These are phyloP conservation scores for Drosophila lacertosa DNA, from an alignment of 1,140 invertebrate species.

Conservation along the genomic window DNA sequence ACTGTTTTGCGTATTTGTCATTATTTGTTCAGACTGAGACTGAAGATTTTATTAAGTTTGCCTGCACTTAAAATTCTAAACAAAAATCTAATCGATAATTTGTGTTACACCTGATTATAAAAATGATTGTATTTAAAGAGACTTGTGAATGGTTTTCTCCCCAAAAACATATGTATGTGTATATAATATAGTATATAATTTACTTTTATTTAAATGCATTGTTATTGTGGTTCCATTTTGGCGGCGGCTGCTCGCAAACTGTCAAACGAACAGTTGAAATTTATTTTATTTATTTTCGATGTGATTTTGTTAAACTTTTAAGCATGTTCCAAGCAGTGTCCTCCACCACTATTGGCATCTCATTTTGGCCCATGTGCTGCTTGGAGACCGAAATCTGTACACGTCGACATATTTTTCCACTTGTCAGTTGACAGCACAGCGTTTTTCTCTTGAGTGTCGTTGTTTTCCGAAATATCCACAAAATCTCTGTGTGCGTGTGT, in stretches of 20 bases:
- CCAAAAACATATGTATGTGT: too few species aligned
- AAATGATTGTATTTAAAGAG: neutral
- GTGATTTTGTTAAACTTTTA: conserved; percentile 50
- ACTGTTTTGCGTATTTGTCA: conserved; percentile 17
- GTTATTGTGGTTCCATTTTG: conserved; percentile 49
- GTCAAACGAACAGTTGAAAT: conserved; percentile 61
- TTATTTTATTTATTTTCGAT: conserved; percentile 81
- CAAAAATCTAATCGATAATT: neutral
- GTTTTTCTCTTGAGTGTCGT: conserved; percentile 45
- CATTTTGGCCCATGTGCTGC: conserved; percentile 48
- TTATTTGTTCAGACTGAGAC: conserved; percentile 1
- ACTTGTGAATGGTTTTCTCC: too few species aligned
- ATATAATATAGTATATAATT: conserved; percentile 3
- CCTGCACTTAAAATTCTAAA: conserved; percentile 13
- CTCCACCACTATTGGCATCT: conserved; percentile 53
- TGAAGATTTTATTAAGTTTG: neutral
- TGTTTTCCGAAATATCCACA: conserved; percentile 4
- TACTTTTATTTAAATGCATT: conserved; percentile 35
- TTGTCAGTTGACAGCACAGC: conserved; percentile 43
- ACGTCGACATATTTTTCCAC: conserved; percentile 43
- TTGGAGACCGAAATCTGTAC: conserved; percentile 38
- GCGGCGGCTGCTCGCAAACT: conserved; percentile 70
- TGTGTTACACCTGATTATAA: neutral
- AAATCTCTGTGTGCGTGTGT: conserved; percentile 7
- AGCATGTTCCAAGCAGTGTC: conserved; percentile 62